These are phyloP conservation scores for Hyperopisus bebe DNA, from an alignment of 2,113 vertebrate genomes.

Conservation along the genomic window DNA sequence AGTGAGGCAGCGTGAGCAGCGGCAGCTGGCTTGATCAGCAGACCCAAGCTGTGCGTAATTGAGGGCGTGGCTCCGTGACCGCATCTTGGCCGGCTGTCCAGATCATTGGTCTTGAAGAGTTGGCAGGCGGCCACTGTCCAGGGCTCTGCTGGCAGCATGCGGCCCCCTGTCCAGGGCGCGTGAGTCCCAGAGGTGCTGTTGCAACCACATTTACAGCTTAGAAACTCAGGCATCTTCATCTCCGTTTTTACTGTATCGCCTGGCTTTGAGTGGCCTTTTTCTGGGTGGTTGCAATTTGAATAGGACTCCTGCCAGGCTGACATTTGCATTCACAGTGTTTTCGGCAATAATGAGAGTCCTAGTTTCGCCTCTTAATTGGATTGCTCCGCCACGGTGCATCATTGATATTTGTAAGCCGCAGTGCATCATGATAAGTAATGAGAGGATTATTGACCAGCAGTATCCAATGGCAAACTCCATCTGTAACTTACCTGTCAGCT, in stretches of 20 bases:
- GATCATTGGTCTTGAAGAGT: not conserved
- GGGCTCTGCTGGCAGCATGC: not conserved
- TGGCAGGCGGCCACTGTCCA: not conserved
- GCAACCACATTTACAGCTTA: no score
- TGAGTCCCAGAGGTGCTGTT: not conserved
- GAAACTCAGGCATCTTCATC: conserved; percentile 12
- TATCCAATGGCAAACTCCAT: conserved; percentile 59
- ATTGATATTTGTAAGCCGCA: conserved; percentile 68
- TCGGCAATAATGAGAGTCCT: conserved; percentile 63
- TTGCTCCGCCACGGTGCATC: conserved; percentile 63
- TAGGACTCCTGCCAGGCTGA: conserved; percentile 53
- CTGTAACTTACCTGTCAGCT: conserved; percentile 46
- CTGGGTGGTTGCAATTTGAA: conserved; percentile 59
- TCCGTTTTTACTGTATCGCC: conserved; percentile 10
- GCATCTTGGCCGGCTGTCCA: not conserved
- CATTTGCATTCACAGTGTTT: conserved; percentile 66
- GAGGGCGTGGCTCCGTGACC: not conserved
- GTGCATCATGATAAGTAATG: conserved; percentile 74
- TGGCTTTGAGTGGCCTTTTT: conserved; percentile 42
- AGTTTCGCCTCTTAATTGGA: conserved; percentile 67
- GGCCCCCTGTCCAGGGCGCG: not conserved
- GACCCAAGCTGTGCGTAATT: not conserved
- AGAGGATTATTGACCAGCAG: conserved; percentile 66
- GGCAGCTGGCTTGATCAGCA: not conserved
- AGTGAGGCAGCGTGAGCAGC: not conserved